Evolutionary conservation across 2,797 vertebrate genomes (phyloP).

Genomic region (Ambastaia sidthimunki): DNA sequence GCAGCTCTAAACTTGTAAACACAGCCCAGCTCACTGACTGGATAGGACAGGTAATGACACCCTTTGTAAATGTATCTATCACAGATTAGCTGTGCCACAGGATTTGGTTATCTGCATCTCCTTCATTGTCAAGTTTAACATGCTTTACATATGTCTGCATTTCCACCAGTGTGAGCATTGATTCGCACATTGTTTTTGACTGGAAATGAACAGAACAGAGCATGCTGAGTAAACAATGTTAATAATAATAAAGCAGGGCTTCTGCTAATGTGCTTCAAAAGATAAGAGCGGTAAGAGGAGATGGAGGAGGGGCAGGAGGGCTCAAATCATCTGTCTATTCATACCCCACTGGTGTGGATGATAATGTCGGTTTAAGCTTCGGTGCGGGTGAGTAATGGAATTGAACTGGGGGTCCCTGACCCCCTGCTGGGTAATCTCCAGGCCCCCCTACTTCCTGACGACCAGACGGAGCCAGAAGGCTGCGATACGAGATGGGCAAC

Average conservation of each 20-base stretch:
- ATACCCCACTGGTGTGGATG: constrained; percentile 54
- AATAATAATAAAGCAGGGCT: constrained; percentile 72
- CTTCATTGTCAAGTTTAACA: constrained; percentile 36
- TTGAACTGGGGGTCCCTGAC: constrained; percentile 55
- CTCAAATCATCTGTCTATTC: constrained; percentile 69
- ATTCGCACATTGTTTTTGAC: constrained; percentile 62
- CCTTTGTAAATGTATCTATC: constrained; percentile 10
- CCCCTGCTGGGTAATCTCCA: constrained; percentile 66
- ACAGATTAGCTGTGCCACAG: neutral
- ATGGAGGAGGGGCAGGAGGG: constrained; percentile 47
- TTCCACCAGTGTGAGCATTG: constrained; percentile 39
- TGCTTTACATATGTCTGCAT: constrained; percentile 15
- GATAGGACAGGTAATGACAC: constrained; percentile 11
- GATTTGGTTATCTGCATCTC: constrained; percentile 18
- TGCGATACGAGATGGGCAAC: neutral
- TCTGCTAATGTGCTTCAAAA: constrained; percentile 70
- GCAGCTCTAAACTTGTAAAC: constrained; percentile 20
- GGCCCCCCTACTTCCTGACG: constrained; percentile 60
- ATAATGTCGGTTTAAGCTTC: constrained; percentile 74
- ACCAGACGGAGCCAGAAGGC: constrained; percentile 1
- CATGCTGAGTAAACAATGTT: constrained; percentile 72
- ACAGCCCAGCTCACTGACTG: constrained; percentile 17
- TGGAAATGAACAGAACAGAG: constrained; percentile 42
- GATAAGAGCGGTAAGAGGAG: constrained; percentile 44
- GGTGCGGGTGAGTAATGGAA: constrained; percentile 72